Evolutionary conservation across 30 jellyfish, hydroid and myxozoan genomes (phyloP).

Genomic region (Pelagia noctiluca): DNA sequence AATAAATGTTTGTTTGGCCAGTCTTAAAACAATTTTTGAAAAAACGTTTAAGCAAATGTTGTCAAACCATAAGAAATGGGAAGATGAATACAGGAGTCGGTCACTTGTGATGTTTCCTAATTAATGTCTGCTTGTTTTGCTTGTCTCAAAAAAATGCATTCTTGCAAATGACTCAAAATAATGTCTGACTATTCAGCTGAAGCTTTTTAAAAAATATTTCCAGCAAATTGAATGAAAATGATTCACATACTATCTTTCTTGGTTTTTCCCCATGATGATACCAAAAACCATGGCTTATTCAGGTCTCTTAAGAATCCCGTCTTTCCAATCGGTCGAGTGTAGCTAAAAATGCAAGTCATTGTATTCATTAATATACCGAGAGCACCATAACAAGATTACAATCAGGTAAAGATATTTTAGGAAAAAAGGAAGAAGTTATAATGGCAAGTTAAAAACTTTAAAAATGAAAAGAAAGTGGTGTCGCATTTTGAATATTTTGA

Average conservation of each 20-base stretch:
- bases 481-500: background rate
- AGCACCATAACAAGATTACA: too few species aligned
- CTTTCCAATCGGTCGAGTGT: slow-evolving; percentile 27
- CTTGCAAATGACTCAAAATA: background rate
- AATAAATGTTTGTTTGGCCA: too few species aligned
- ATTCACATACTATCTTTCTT: slow-evolving; percentile 35
- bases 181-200: background rate
- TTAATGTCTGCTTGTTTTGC: background rate
- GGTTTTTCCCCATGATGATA: slow-evolving; percentile 61
- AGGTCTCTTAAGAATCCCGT: slow-evolving; percentile 14
- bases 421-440: background rate
- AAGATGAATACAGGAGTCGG: background rate
- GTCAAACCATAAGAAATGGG: too few species aligned
- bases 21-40: too few species aligned
- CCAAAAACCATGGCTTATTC: slow-evolving; percentile 31
- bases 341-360: slow-evolving; percentile 13
- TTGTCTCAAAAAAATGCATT: too few species aligned
- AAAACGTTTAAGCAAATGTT: background rate
- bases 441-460: background rate
- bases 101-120: background rate
- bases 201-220: background rate
- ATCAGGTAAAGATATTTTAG: background rate
- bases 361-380: background rate
- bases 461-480: background rate
- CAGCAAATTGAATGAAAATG: background rate